These are phyloP conservation scores for Ylistrum balloti DNA, from an alignment of 1,140 invertebrate genomes.

Conservation along the genomic window DNA sequence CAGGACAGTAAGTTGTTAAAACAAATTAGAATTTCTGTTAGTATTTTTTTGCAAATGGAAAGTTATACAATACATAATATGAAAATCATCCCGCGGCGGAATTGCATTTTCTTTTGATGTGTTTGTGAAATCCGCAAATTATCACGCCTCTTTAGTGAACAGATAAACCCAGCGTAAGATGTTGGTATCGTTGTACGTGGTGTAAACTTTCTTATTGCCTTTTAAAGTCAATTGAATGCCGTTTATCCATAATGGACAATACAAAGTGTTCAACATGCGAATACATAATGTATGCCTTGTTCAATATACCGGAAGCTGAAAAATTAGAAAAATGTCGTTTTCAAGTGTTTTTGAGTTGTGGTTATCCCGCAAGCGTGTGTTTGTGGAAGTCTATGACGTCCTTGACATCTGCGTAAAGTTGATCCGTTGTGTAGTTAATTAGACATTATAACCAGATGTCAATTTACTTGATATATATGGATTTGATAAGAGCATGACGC, in stretches of 20 bases:
- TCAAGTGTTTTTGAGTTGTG: too few species aligned
- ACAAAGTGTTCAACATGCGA: neutral
- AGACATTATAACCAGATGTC: too few species aligned
- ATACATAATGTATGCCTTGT: neutral
- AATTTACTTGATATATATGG: too few species aligned
- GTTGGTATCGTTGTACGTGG: neutral
- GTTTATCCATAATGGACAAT: neutral
- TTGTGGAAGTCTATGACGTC: too few species aligned
- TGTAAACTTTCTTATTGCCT: neutral
- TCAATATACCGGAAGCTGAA: neutral
- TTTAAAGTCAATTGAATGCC: neutral
- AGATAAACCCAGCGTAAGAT: neutral
- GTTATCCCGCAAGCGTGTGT: too few species aligned
- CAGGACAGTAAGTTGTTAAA: too few species aligned
- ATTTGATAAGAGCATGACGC: too few species aligned
- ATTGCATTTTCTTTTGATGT: neutral
- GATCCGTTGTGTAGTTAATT: too few species aligned
- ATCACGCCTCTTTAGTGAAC: neutral
- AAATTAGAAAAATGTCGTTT: neutral
- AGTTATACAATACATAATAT: neutral
- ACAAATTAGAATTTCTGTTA: neutral
- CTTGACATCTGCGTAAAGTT: too few species aligned
- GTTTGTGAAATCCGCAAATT: neutral
- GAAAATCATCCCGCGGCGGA: neutral
- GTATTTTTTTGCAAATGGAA: neutral